phyloP scores from a whole-genome alignment of 1,140 invertebrate species.

The Pissodes strobi region DNA sequence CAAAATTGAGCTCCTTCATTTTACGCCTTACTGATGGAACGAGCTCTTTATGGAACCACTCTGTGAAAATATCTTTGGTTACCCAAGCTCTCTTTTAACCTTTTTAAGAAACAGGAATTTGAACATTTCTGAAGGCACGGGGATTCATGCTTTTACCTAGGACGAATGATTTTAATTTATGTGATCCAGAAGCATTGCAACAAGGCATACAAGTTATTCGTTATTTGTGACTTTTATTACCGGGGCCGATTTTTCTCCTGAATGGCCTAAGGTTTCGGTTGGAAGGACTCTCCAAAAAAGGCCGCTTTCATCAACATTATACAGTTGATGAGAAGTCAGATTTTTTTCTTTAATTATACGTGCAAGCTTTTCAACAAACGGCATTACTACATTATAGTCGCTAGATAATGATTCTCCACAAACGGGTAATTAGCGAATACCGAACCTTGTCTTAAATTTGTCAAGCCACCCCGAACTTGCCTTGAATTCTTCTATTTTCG shows the following conservation, averaged over 20 bases:
- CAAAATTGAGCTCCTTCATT: slow-evolving; percentile 13
- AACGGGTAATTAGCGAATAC: slow-evolving; percentile 48
- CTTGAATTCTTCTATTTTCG: no score
- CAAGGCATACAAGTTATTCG: slow-evolving; percentile 51
- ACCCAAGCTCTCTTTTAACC: slow-evolving; percentile 37
- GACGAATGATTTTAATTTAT: slow-evolving; percentile 48
- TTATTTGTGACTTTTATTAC: slow-evolving; percentile 47
- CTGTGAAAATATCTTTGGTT: slow-evolving; percentile 23
- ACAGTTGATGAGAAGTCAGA: slow-evolving; percentile 16
- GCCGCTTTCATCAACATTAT: slow-evolving; percentile 33
- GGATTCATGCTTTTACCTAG: slow-evolving; percentile 51
- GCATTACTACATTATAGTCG: slow-evolving; percentile 41
- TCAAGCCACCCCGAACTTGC: slow-evolving; percentile 38
- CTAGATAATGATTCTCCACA: slow-evolving; percentile 51
- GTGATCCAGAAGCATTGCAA: slow-evolving; percentile 50
- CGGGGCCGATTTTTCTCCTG: slow-evolving; percentile 4
- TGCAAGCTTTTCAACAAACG: slow-evolving; percentile 20
- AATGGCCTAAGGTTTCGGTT: slow-evolving; percentile 20
- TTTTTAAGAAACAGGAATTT: slow-evolving; percentile 49
- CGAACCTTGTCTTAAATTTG: slow-evolving; percentile 50
- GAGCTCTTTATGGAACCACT: slow-evolving; percentile 31
- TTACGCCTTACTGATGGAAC: slow-evolving; percentile 16
- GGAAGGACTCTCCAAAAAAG: slow-evolving; percentile 28
- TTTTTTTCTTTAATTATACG: slow-evolving; percentile 26
- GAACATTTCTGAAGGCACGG: slow-evolving; percentile 6